Conservation (phyloP, 2,888 invertebrate genomes). For the Clunio marinus region DNA sequence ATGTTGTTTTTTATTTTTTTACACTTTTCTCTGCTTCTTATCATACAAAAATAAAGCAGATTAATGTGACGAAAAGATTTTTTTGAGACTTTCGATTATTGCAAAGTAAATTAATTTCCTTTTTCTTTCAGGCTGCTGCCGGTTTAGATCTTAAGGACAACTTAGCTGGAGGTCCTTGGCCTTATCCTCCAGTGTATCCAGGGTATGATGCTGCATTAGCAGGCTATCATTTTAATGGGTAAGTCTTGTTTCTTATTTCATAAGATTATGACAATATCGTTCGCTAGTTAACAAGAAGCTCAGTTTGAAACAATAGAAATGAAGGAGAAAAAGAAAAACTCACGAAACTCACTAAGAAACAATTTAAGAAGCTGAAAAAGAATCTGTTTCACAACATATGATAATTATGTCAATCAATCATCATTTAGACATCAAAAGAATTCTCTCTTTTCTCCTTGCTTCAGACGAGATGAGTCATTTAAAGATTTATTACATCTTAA, state of each 20-base stretch:
- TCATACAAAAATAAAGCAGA: too few species aligned
- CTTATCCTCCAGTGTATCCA: conserved; percentile 87
- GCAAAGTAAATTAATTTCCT: too few species aligned
- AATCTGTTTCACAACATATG: background rate
- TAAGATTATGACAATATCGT: background rate
- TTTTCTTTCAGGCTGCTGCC: conserved; percentile 72
- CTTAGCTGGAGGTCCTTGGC: conserved; percentile 77
- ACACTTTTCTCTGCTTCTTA: too few species aligned
- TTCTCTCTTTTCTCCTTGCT: background rate
- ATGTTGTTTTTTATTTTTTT: background rate
- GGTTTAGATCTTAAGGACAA: conserved; percentile 87
- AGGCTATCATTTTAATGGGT: conserved; percentile 94
- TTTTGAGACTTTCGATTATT: too few species aligned
- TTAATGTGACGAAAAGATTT: too few species aligned
- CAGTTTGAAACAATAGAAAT: background rate
- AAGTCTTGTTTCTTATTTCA: conserved; percentile 53
- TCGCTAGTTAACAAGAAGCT: background rate
- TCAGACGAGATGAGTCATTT: background rate
- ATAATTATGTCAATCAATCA: conserved; percentile 10
- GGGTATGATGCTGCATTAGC: conserved; percentile 91
- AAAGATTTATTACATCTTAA: conserved; percentile 10
- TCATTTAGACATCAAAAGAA: background rate
- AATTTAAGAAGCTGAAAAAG: background rate
- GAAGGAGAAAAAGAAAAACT: background rate
- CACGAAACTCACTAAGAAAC: background rate